Percentiles rank a stretch among this genome's conserved stretches.
Conservation (phyloP, 1,140 invertebrate species). For the Bradysia coprophila region DNA sequence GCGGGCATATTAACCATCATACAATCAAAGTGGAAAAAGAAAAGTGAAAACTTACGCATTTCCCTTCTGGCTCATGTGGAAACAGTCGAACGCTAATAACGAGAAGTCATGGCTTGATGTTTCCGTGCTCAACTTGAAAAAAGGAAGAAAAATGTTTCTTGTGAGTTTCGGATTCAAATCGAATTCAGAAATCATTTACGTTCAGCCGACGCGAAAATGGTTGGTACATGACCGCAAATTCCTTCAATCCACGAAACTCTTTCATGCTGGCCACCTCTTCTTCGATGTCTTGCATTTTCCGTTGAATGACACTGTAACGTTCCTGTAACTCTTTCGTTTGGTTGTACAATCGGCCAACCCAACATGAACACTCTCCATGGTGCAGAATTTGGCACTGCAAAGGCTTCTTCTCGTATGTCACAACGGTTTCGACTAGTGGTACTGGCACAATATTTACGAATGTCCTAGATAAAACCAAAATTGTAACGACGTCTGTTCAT, state of each 20-base stretch:
- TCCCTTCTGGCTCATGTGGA: conserved; percentile 41
- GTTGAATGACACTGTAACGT: conserved; percentile 4
- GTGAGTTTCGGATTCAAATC: background rate
- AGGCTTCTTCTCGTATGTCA: conserved; percentile 1
- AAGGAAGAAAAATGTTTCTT: background rate
- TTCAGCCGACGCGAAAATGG: conserved; percentile 26
- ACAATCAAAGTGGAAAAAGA: background rate
- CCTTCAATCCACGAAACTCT: conserved; percentile 22
- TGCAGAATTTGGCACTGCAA: conserved; percentile 1
- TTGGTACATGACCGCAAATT: conserved; percentile 51
- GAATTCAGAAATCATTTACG: background rate
- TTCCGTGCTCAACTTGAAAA: conserved; percentile 20
- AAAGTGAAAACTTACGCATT: conserved; percentile 25
- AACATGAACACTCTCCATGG: conserved; percentile 2
- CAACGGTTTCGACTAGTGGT: conserved; percentile 7
- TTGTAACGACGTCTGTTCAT: background rate
- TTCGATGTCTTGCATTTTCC: conserved; percentile 3
- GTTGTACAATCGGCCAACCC: conserved; percentile 1
- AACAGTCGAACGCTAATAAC: conserved; percentile 41
- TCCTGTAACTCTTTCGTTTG: conserved; percentile 3
- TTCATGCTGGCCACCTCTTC: conserved; percentile 9
- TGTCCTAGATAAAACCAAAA: conserved; percentile 25
- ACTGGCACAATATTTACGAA: conserved; percentile 60
- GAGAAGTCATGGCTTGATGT: conserved; percentile 28
- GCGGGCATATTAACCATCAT: background rate